These are phyloP conservation scores for Hyposmocoma kahamanoa DNA, from an alignment of 1,140 invertebrate genomes.

Conservation along the genomic window DNA sequence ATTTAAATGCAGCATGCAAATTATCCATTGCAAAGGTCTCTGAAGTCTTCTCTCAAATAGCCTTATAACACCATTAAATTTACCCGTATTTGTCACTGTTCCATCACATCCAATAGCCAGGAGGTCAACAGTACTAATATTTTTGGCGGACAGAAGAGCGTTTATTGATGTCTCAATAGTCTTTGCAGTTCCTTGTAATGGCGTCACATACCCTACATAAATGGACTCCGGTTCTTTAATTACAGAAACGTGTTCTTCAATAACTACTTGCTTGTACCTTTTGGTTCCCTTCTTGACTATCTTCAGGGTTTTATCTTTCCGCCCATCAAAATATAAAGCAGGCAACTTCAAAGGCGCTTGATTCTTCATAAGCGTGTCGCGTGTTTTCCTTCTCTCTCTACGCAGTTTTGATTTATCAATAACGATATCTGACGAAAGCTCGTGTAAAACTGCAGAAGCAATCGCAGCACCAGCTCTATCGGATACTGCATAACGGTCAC, in stretches of 20 bases:
- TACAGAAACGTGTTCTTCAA: conserved; percentile 6
- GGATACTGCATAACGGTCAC: conserved; percentile 33
- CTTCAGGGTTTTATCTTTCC: conserved; percentile 33
- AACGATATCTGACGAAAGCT: conserved; percentile 19
- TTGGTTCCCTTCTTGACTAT: conserved; percentile 26
- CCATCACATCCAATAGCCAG: conserved; percentile 36
- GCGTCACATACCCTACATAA: conserved; percentile 12
- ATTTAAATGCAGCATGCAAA: conserved; percentile 37
- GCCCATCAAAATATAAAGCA: conserved; percentile 31
- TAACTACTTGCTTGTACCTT: conserved; percentile 9
- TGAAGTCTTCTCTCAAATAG: conserved; percentile 9
- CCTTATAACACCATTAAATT: conserved; percentile 25
- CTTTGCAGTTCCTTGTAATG: conserved; percentile 18
- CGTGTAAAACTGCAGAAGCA: conserved; percentile 28
- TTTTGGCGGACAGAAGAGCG: conserved; percentile 16
- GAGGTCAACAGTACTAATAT: conserved; percentile 9
- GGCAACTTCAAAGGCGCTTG: not conserved
- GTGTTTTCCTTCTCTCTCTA: conserved; percentile 20
- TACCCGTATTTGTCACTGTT: conserved; percentile 34
- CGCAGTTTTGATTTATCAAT: conserved; percentile 33
- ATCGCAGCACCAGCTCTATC: conserved; percentile 34
- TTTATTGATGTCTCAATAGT: conserved; percentile 15
- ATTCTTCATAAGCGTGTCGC: conserved; percentile 12
- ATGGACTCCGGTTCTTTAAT: conserved; percentile 1
- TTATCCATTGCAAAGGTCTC: conserved; percentile 24